Base-by-base conservation (phyloP, 2,797 vertebrate species). In the Tapera naevia region DNA sequence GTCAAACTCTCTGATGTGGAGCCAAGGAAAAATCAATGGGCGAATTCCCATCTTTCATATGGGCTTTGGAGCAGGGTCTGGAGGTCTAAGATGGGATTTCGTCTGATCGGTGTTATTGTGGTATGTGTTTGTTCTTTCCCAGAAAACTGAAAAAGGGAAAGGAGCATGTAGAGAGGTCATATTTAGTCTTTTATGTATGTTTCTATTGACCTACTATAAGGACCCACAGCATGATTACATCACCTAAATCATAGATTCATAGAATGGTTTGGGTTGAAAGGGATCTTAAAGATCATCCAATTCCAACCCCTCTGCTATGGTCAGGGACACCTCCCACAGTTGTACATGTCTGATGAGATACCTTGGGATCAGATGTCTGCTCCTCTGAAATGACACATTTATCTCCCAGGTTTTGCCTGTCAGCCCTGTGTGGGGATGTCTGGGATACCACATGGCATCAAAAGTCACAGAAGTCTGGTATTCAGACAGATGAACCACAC, bases 21-120 rank as follows among this genome's bases (percentile, higher is more conserved):
- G 94, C 89, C 94, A 94, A 88, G 33, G 54, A 75, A 94, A 95
- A 95, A 93, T 90, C 64, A 9, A 81, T 96, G 76, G 62, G 85
- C 93, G 76, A 86, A 78, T 95, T 96, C 89, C 89, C 66, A 70
- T 88, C 60, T 88, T 89, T 89, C 57, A 62, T 53, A 92, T 11
- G n/a, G 48, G 91, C 85, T 91, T 91, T 93, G 96, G 87, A 94
- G 56, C 73, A 81, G 70, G 64, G 85, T 85, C 80, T 89, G 62
- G 80, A 91, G 73, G 30, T 64, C 65, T 78, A 50, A 51, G 33
- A 73, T 0, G 5, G 89, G 70, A 92, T 93, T 93, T 94, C 0
- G 3, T 37, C 58, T 51, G 54, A 72, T 70, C 2, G 0, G 17
- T 50, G 37, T 89, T 94, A 81, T 79, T 2, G 7, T 86, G 70